Evolutionary conservation across 2,113 vertebrate species (phyloP).

Genomic region (Tenrec ecaudatus): DNA sequence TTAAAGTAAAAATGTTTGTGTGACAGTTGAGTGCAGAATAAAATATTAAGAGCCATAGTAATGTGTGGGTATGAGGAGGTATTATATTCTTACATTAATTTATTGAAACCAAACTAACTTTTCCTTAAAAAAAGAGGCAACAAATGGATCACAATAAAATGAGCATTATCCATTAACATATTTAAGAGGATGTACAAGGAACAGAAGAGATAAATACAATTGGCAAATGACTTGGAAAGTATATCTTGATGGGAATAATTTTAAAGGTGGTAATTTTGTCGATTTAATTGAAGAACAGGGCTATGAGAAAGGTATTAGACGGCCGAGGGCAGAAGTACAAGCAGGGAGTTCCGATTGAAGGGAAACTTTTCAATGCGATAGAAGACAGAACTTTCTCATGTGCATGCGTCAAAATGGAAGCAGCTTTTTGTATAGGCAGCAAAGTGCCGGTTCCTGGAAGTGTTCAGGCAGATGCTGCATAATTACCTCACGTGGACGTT

Average conservation of each 20-base stretch:
- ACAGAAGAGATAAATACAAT: constrained; percentile 10
- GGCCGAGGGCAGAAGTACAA: neutral
- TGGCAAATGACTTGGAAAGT: neutral
- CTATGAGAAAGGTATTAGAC: constrained; percentile 3
- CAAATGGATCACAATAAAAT: neutral
- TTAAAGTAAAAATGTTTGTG: no score
- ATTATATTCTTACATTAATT: constrained; percentile 24
- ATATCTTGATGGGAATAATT: neutral
- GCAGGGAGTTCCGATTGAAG: neutral
- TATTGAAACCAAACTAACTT: constrained; percentile 49
- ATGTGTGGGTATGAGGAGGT: neutral
- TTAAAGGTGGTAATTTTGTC: constrained; percentile 2
- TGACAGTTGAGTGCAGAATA: neutral
- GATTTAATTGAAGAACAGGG: constrained; percentile 19
- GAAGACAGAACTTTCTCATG: neutral
- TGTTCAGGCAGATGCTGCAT: neutral
- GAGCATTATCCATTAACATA: neutral
- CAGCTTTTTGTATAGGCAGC: neutral
- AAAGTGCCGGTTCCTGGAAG: neutral
- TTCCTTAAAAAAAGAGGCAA: constrained; percentile 9
- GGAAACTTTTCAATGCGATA: neutral
- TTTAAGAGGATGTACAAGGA: neutral
- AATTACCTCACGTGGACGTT: neutral
- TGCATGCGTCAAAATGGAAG: neutral
- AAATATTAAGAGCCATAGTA: neutral